These are phyloP conservation scores for Arrhamphus sclerolepis DNA, from an alignment of 2,797 vertebrate genomes.

Conservation along the genomic window DNA sequence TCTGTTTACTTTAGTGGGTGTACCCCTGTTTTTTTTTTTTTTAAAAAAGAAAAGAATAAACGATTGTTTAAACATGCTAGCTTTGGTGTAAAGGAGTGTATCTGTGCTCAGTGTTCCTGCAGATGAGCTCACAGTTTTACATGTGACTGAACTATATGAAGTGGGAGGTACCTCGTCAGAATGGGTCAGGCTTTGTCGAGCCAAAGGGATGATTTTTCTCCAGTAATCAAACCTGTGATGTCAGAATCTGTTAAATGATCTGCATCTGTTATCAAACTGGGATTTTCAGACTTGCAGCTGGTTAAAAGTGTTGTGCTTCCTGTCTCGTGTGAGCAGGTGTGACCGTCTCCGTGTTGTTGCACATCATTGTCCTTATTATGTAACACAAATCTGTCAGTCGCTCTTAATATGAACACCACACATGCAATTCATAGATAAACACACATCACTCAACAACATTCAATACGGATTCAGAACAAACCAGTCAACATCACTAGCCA, in stretches of 20 bases:
- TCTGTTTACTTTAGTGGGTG: no score
- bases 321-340: no score
- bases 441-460: no score
- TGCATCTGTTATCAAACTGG: background rate
- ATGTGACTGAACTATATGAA: conserved; percentile 27
- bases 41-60: no score
- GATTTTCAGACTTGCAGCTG: background rate
- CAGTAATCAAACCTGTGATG: conserved; percentile 20
- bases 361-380: background rate
- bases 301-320: no score
- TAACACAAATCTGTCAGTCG: conserved; percentile 40
- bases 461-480: no score
- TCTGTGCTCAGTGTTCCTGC: background rate
- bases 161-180: conserved; percentile 12
- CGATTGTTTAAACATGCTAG: background rate
- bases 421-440: no score
- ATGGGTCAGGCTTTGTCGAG: background rate
- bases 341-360: background rate
- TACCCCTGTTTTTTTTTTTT: no score
- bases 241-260: no score
- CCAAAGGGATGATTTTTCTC: conserved; percentile 6
- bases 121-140: conserved; percentile 25
- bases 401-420: background rate
- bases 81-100: no score
- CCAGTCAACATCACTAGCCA: no score